Conservation (phyloP, 2,113 vertebrate genomes). For the Otis tarda region DNA sequence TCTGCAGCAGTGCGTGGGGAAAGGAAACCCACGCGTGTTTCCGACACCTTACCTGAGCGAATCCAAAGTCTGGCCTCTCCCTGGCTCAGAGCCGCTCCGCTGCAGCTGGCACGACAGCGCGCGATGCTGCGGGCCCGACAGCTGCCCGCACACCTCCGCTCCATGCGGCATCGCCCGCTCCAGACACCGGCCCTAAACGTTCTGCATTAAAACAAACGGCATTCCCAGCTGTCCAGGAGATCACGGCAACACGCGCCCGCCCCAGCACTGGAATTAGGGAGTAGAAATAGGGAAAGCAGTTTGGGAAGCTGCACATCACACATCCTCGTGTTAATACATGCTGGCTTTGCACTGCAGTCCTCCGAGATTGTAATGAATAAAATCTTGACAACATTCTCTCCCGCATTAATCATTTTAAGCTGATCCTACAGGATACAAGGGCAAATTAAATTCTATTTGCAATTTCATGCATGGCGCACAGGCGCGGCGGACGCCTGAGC, state of each 20-base stretch:
- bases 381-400: conserved; percentile 66
- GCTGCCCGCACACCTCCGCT: background rate
- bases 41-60: background rate
- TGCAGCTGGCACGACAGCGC: no score
- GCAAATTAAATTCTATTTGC: conserved; percentile 84
- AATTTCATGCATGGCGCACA: conserved; percentile 81
- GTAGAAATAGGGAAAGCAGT: conserved; percentile 7
- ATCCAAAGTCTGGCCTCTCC: background rate
- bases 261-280: conserved; percentile 11
- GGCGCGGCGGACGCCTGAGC: conserved; percentile 48
- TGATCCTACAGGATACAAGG: conserved; percentile 78
- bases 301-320: background rate
- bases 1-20: accelerated
- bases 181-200: background rate
- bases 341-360: conserved; percentile 50
- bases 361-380: conserved; percentile 62
- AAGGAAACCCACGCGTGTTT: background rate
- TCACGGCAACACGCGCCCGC: background rate
- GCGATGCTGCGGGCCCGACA: no score
- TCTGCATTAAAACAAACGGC: background rate
- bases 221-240: background rate
- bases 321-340: conserved; percentile 23
- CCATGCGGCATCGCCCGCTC: background rate
- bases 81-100: no score
- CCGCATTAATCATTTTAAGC: conserved; percentile 79